Evolutionary conservation across 2,113 vertebrate genomes (phyloP), one percentile per base, ranked within the genome.

Genomic region (Sceloporus undulatus): DNA sequence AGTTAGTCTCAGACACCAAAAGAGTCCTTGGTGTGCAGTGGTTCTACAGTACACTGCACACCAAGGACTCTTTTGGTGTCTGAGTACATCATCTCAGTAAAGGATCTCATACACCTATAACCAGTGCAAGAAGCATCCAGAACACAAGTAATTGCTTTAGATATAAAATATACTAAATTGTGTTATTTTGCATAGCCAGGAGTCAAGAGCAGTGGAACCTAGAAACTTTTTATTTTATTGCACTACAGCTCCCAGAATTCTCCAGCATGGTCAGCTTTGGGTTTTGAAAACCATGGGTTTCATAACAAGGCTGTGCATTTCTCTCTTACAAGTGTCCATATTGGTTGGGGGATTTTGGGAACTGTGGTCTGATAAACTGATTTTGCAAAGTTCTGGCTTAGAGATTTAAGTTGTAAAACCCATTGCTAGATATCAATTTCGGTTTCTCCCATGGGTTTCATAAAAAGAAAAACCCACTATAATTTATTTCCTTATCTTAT

Each of bases 361-460:
- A 18, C 59, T 62, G 59, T 16, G 18, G 59, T 62, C 13, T 18
- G 18, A 62, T 18, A 62, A 16, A 62, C 13, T 19, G 59, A 23
- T 62, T 82, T 19, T 80, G 88, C 85, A 79, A 62, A 62, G 59
- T 62, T 62, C 59, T 62, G 11, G 56, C 66, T 29, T 74, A 4
- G 34, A 88, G 75, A 90, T 70, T 88, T 79, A 85, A 87, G 83
- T 21, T 27, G n/a, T 82, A 59, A 87, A 82, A 34, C 16, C 40
- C 65, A 85, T 73, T 16, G 13, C 11, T 74, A 79, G 14, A 87
- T 86, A 73, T n/a, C n/a, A 88, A n/a, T 82, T 59, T 9, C 40
- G 4, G 0, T 86, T 92, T 87, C 38, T 48, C 52, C 85, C 13
- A 71, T 21, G 88, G 75, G 27, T 71, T 82, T 86, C 38, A 88